Percentiles rank a stretch among this genome's conserved stretches.
phyloP scores from a whole-genome alignment of 2,888 invertebrate genomes.

The Acanthosepion esculentum region DNA sequence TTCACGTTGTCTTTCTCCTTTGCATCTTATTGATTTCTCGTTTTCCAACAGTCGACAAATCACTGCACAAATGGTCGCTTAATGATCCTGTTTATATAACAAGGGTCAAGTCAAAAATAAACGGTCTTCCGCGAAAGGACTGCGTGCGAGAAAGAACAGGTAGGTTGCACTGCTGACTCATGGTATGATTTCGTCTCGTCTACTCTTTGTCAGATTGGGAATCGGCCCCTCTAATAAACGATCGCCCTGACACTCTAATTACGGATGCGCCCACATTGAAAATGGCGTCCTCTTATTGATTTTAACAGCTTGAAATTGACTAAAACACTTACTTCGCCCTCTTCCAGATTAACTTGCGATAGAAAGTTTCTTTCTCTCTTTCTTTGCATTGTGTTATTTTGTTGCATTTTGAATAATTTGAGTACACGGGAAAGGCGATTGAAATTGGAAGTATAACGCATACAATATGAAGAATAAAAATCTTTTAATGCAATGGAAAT shows the following conservation, averaged over 20 bases:
- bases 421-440: not conserved
- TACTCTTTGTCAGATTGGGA: not conserved
- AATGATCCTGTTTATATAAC: slow-evolving; percentile 33
- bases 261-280: not conserved
- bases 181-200: not conserved
- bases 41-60: not conserved
- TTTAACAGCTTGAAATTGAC: not conserved
- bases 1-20: not conserved
- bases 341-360: not conserved
- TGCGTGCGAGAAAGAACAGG: not conserved
- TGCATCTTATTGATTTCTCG: not conserved
- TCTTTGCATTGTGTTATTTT: not conserved
- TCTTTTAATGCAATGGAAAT: not conserved
- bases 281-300: not conserved
- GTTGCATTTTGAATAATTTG: not conserved
- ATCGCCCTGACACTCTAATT: not conserved
- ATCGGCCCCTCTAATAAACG: not conserved
- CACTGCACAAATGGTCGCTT: not conserved
- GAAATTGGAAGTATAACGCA: too few relatives aligned
- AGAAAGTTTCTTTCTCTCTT: not conserved
- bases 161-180: not conserved
- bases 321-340: not conserved
- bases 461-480: not conserved
- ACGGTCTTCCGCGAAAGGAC: not conserved
- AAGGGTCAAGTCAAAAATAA: not conserved